Percentiles rank a stretch among this genome's conserved stretches.
Conservation (phyloP, 2,888 invertebrate genomes). For the Cantharis nigra region DNA sequence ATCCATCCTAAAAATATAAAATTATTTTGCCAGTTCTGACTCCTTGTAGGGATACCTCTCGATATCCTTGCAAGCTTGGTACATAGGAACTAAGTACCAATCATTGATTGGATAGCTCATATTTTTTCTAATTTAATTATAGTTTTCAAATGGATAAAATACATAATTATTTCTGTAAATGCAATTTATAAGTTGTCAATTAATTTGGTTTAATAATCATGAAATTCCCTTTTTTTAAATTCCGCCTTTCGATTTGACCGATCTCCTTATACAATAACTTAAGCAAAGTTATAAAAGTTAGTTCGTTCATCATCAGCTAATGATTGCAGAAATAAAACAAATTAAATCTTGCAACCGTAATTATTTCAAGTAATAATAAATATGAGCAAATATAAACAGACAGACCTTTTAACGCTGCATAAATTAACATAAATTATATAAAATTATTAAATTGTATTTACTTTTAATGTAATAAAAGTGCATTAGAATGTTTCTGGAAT, state of each 20-base stretch:
- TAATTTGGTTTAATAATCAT: background rate
- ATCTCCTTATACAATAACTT: background rate
- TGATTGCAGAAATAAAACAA: constrained; percentile 29
- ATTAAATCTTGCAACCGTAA: background rate
- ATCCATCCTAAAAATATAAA: background rate
- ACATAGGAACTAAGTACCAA: background rate
- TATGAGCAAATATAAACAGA: constrained; percentile 23
- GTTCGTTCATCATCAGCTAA: constrained; percentile 24
- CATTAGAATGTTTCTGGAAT: constrained; percentile 12
- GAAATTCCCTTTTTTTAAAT: background rate
- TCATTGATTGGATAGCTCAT: background rate
- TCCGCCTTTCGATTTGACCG: background rate
- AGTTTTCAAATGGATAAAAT: background rate
- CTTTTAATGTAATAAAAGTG: constrained; percentile 10
- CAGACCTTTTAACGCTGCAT: constrained; percentile 35
- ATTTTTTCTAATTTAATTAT: background rate
- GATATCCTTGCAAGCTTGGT: no score
- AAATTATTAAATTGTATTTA: constrained; percentile 13
- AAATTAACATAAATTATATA: constrained; percentile 30
- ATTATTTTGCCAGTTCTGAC: background rate
- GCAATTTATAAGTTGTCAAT: background rate
- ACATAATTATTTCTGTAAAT: background rate
- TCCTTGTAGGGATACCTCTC: background rate
- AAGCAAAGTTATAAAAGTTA: background rate
- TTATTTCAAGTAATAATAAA: constrained; percentile 17